Base-by-base conservation (phyloP, 1,140 invertebrate species). In the Heliothis virescens region DNA sequence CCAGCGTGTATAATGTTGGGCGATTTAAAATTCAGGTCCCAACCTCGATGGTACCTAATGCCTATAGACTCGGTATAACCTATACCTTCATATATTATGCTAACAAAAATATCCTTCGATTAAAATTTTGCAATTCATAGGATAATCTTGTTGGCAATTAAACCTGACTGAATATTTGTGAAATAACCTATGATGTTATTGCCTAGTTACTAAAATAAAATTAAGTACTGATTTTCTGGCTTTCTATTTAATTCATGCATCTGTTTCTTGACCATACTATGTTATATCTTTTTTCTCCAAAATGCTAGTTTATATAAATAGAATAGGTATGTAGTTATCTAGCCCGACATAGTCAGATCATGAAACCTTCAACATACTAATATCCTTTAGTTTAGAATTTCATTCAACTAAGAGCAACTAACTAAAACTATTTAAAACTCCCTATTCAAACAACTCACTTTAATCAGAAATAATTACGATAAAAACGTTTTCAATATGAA, bases 381-480 rank as follows among this genome's bases (percentile, higher is more conserved):
- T 41, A 4, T 41, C 34, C 2, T 55, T 55, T 9, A 55, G 12
- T 60, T 12, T 12, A 26, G 21, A 26, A 12, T 1, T 2, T 18
- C 2, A 12, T 9, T 60, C 26, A 60, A 60, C 21, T 26, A 26
- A 18, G 12, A 60, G 18, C 10, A 26, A 15, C 15, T 53, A 53
- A n/a, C 15, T n/a, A 53, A 4, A 29, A 60, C 21, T 65, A 47
- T 41, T 67, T 5, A 48, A 18, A 67, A 13, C 41, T 67, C 63
- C 26, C 18, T 71, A 3, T 53, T 34, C n/a, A 57, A 34, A 55
- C 15, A 72, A 72, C 21, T 69, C 7, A n/a, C 15, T 52, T 55
- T 53, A 71, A 71, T 71, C 16, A 34, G 34, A 34, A 41, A 71
- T 13, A 2, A 72, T 72, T 57, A 57, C n/a, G 41, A 57, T 72